Percentiles rank a stretch among this genome's conserved stretches.
phyloP scores from a whole-genome alignment of 2,888 invertebrate species.

The Smittia sp. region DNA sequence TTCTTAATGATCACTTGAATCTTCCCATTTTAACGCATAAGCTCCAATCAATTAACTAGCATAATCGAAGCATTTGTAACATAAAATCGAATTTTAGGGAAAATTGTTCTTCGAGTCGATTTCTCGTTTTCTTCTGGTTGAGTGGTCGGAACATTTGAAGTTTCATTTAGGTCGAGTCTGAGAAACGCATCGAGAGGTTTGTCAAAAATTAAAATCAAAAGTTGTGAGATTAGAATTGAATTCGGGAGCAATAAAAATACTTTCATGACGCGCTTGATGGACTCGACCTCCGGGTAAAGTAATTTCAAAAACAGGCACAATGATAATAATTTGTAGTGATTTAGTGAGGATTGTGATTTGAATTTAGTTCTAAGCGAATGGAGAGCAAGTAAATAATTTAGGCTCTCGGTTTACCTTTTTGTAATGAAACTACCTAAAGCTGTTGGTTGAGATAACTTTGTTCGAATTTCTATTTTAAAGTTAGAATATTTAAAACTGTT shows the following conservation, averaged over 20 bases:
- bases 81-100: conserved; percentile 18
- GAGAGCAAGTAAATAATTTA: neutral
- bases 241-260: too few species aligned
- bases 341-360: conserved; percentile 30
- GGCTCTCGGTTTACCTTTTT: neutral
- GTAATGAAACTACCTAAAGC: neutral
- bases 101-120: conserved; percentile 9
- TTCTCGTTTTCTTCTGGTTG: neutral
- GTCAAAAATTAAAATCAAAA: neutral
- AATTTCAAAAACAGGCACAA: conserved; percentile 19
- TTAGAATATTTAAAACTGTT: neutral
- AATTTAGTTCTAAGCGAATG: conserved; percentile 14
- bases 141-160: neutral
- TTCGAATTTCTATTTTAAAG: neutral
- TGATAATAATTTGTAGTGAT: conserved; percentile 27
- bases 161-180: neutral
- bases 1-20: conserved; percentile 1
- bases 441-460: conserved; percentile 5
- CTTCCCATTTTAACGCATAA: conserved; percentile 29
- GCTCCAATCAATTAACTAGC: conserved; percentile 22
- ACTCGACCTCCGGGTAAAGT: neutral
- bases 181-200: neutral
- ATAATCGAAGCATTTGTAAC: conserved; percentile 10
- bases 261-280: too few species aligned
- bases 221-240: neutral